These are phyloP conservation scores for Drepana falcataria DNA, from an alignment of 2,888 invertebrate species.

Conservation along the genomic window DNA sequence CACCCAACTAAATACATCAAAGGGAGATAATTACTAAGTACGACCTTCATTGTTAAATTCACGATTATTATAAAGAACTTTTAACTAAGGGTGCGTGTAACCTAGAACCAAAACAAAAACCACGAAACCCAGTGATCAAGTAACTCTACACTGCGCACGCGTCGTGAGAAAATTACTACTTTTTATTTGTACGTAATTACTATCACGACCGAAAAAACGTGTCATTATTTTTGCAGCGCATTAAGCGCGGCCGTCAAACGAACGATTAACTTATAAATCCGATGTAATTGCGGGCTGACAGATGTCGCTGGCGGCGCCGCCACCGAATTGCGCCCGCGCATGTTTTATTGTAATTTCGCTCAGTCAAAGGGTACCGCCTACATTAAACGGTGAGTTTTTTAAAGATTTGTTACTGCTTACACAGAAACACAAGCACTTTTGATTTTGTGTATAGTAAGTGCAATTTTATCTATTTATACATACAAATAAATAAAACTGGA, in stretches of 20 bases:
- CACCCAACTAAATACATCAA: conserved; percentile 10
- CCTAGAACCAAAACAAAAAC: conserved; percentile 69
- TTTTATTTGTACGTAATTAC: conserved; percentile 42
- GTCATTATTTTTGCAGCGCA: conserved; percentile 49
- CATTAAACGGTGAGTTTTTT: conserved; percentile 4
- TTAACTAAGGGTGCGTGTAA: conserved; percentile 38
- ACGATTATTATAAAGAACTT: conserved; percentile 7
- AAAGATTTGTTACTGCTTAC: background rate
- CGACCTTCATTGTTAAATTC: background rate
- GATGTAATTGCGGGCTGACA: conserved; percentile 48
- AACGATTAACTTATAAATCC: conserved; percentile 52
- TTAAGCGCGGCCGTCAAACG: conserved; percentile 42
- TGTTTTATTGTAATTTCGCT: conserved; percentile 38
- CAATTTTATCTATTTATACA: no score
- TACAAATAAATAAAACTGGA: no score
- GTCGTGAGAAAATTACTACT: conserved; percentile 46
- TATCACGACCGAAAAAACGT: conserved; percentile 36
- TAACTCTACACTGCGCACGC: conserved; percentile 44
- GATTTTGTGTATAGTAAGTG: no score
- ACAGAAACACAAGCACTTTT: no score
- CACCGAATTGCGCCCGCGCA: conserved; percentile 44
- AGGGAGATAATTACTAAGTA: background rate
- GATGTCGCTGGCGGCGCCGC: conserved; percentile 55
- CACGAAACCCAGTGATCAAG: conserved; percentile 40
- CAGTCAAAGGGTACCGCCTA: conserved; percentile 36